Base-by-base conservation (phyloP, 2,797 vertebrate species). In the Meriones psammophilus region DNA sequence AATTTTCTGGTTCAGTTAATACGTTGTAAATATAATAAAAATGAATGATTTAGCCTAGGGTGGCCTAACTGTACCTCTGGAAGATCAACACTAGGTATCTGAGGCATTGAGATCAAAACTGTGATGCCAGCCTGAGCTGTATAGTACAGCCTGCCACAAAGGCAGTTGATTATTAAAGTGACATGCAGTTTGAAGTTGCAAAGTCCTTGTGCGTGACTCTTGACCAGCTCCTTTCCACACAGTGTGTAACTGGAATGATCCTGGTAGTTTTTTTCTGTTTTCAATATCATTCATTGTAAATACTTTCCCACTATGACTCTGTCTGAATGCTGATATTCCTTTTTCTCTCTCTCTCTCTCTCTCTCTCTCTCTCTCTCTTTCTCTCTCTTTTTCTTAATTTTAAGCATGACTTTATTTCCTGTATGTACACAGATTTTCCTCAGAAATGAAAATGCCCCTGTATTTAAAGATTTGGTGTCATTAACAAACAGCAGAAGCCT, bases 161-260 rank as follows among this genome's bases (percentile, higher is more conserved):
- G 5, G 54, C 30, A 14, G 10, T 17, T 13, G 17, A 28, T 83
- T 62, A 50, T n/a, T 85, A 50, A 8, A 68, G 30, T 50, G 18
- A 85, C 12, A 24, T 50, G 10, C 5, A 68, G 20, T 24, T 68
- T 84, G 17, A 66, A 66, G 9, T 3, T 13, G 2, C 39, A 22
- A 76, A 76, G 42, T 28, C 28, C 62, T 30, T 18, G 30, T 33
- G 30, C 66, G 22, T 66, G 62, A 39, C 12, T 46, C 15, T 46
- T 66, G 33, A 20, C 1, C 28, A 3, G 9, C 8, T 66, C 98
- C 98, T 86, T 99, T 98, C 7, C 99, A 98, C 95, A 99, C 98
- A 0, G 98, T 99, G 97, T 99, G 99, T 91, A 99, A 99, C 96
- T 99, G 98, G 26, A 99, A 96, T 99, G 99, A 68, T 99, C 99